Evolutionary conservation across 2,888 invertebrate species (phyloP), one percentile per base, ranked within the genome.

Genomic region (Leucoptera coffeella): DNA sequence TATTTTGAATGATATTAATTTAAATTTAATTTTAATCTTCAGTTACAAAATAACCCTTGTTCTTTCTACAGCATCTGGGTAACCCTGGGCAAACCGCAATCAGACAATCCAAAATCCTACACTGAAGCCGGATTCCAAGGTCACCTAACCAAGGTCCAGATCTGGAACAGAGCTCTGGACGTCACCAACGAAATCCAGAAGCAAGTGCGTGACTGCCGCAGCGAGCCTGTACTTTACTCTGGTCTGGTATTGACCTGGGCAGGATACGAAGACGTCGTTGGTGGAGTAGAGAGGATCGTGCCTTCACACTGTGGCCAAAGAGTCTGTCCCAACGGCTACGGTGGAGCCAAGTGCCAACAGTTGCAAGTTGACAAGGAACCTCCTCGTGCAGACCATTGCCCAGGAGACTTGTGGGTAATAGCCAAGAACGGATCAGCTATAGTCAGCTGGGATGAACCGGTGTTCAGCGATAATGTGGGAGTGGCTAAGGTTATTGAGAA

Each of bases 101-200:
- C 82, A 6, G 85, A 85, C 36, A 82, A 80, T 47, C 75, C 82
- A n/a, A 84, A 85, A 41, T 80, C 82, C 1, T 90, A 89, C 43
- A 84, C 87, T 1, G 91, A 91, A 56, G 74, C 83, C 23, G 93
- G 93, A n/a, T 94, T 94, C 81, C 90, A 91, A 73, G 96, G 96
- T 14, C 89, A 91, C 41, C 65, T 96, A 21, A 93, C 92, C 6
- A 89, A 94, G 56, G 87, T 93, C 15, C 93, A 95, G 67, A 81
- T 95, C 30, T 96, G 95, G 95, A 85, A 85, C 40, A 77, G 91
- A 23, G 88, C 91, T 20, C 71, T 95, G 1, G 93, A 94, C 47
- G 85, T 92, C 11, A 90, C 91, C 4, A 86, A 86, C 32, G 93
- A 93, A 56, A 83, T 94, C 34, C 93, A 94, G 40, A 90, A 90